Conservation (phyloP, 2,113 vertebrate genomes). For the Amphilophus citrinellus region DNA sequence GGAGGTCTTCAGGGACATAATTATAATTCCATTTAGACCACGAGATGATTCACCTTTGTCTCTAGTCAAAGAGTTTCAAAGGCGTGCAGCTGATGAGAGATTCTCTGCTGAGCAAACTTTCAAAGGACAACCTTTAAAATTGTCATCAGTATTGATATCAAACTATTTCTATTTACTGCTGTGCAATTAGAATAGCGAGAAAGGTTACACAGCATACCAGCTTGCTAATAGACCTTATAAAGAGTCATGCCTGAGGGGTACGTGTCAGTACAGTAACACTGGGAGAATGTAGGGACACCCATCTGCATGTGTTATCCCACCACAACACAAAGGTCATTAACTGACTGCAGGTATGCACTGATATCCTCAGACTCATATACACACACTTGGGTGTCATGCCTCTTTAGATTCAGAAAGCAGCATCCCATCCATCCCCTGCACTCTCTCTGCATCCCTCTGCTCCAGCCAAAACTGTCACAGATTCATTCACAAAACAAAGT, state of each 20-base stretch:
- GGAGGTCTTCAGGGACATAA: background rate
- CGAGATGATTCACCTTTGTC: conserved; percentile 15
- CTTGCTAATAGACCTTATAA: conserved; percentile 36
- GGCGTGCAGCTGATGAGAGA: conserved; percentile 3
- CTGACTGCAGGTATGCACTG: background rate
- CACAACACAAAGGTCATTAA: conserved; percentile 20
- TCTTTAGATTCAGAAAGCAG: conserved; percentile 53
- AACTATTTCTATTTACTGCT: conserved; percentile 20
- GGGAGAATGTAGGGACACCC: conserved; percentile 12
- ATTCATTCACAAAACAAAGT: conserved; percentile 28
- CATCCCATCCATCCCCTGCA: conserved; percentile 17
- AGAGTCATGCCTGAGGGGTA: conserved; percentile 30
- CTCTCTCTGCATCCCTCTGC: conserved; percentile 31
- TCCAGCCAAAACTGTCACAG: conserved; percentile 42
- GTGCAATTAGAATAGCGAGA: background rate
- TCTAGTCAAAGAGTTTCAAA: conserved; percentile 27
- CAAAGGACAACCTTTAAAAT: conserved; percentile 13
- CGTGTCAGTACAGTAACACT: conserved; percentile 5
- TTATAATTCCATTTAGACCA: background rate
- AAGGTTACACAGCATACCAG: conserved; percentile 15
- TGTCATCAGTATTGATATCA: background rate
- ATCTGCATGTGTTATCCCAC: background rate
- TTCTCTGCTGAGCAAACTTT: background rate
- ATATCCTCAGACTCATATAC: background rate
- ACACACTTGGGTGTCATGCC: conserved; percentile 38